Evolutionary conservation across 1,140 invertebrate genomes (phyloP).

Genomic region (Ceratina japonica): DNA sequence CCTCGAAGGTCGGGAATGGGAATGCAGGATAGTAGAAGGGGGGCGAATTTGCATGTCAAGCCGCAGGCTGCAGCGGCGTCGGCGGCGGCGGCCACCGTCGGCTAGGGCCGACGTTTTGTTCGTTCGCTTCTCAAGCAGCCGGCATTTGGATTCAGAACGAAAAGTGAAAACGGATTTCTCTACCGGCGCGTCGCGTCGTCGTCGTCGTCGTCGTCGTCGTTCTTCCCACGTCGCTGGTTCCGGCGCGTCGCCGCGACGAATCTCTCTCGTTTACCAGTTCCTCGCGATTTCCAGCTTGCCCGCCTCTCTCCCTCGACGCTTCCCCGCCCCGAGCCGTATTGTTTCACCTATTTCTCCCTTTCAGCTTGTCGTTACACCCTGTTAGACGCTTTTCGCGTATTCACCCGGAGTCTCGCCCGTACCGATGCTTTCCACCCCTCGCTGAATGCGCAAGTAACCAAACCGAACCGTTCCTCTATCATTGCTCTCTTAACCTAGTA

Average conservation of each 20-base stretch:
- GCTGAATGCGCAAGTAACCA: not conserved
- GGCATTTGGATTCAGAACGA: constrained; percentile 66
- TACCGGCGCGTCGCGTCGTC: constrained; percentile 13
- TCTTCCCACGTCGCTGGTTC: not conserved
- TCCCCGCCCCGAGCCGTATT: constrained; percentile 1
- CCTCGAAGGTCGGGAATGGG: not conserved
- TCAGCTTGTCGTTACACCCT: constrained; percentile 38
- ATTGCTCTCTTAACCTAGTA: not conserved
- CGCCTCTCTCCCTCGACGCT: not conserved
- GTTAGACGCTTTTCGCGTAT: constrained; percentile 14
- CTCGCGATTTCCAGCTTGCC: constrained; percentile 40
- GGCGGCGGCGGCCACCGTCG: constrained; percentile 54
- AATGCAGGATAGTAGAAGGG: not conserved
- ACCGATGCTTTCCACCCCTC: not conserved
- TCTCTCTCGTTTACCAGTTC: constrained; percentile 35
- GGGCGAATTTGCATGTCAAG: constrained; percentile 63
- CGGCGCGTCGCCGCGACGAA: constrained; percentile 47
- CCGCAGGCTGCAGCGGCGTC: constrained; percentile 59
- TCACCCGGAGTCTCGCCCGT: not conserved
- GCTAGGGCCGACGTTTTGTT: constrained; percentile 57
- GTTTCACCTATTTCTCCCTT: constrained; percentile 36
- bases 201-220: no score
- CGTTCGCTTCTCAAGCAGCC: constrained; percentile 56
- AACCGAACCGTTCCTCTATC: not conserved
- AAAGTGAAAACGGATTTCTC: constrained; percentile 71